These are phyloP conservation scores for Lepus townsendii DNA, from an alignment of 2,797 vertebrate genomes.

Conservation along the genomic window DNA sequence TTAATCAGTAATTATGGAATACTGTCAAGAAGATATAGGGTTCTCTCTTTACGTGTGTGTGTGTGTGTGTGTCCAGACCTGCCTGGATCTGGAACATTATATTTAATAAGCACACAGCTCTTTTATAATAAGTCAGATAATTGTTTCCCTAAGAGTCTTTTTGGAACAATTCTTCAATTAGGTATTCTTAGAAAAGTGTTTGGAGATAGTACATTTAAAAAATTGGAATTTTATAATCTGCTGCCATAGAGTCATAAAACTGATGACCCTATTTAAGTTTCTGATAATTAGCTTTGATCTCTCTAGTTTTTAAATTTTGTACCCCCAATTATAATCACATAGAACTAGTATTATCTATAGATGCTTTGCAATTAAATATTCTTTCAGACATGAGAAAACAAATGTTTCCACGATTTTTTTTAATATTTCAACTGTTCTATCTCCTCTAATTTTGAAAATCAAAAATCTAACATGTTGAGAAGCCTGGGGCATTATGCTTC, in stretches of 20 bases:
- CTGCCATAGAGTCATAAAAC: neutral
- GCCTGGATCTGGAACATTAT: neutral
- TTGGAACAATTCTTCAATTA: neutral
- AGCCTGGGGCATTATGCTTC: neutral
- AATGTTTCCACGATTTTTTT: neutral
- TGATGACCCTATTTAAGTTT: neutral
- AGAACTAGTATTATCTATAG: neutral
- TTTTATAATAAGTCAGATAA: neutral
- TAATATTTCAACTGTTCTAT: neutral
- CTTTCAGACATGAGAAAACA: neutral
- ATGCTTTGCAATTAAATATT: neutral
- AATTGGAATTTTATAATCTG: neutral
- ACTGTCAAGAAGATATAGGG: neutral
- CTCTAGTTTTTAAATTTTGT: neutral
- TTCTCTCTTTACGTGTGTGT: neutral
- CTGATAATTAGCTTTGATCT: neutral
- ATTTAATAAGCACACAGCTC: neutral
- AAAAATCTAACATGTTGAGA: neutral
- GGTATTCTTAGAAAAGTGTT: neutral
- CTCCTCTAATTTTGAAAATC: neutral
- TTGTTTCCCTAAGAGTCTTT: neutral
- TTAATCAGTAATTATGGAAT: neutral
- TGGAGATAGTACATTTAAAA: neutral
- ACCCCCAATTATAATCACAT: neutral
- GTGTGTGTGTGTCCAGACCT: neutral